Base-by-base conservation (phyloP, 2,797 vertebrate species). In the Dallia pectoralis region DNA sequence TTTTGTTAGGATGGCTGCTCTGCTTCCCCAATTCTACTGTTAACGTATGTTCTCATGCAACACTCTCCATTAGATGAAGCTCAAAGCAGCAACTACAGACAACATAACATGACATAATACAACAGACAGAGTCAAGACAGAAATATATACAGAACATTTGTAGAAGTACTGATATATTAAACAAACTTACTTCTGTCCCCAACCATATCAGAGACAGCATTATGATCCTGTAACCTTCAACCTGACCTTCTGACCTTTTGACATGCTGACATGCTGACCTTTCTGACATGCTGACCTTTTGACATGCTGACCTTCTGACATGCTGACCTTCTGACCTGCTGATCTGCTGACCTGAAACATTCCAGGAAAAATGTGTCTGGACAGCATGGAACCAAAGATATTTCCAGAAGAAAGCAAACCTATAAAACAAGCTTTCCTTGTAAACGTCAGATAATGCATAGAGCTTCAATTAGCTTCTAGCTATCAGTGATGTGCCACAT, bases 1-100 rank as follows among this genome's bases (percentile, higher is more conserved):
- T 79, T 75, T 33, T 19, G 85, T 74, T 80, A 79, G 78, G 84
- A 84, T 78, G 15, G 77, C 76, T 82, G 89, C 87, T 85, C 84
- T 77, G 81, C 74, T 83, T 86, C 81, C 82, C 82, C 82, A 86
- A 79, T 77, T 78, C 18, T 78, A 85, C 77, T 74, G 77, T 77
- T 74, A 77, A 73, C 74, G 79, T 51, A 62, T 11, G 49, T 76
- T 22, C 22, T 59, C 53, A 59, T 59, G 82, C 82, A 88, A 86
- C 83, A 14, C 11, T 44, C 40, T 44, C 40, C 40, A 44, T 44
- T 44, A 44, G 40, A 1, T 44, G 14, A 9, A 11, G 40, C 40
- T 12, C 11, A 44, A 44, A 44, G 40, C 40, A 44, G 40, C 40
- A 44, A 12, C 40, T 44, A 44, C 9, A 44, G 40, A 44, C 11